Percentiles rank a stretch among this genome's conserved stretches.
Conservation (phyloP, 1,140 invertebrate genomes). For the Maconellicoccus hirsutus region DNA sequence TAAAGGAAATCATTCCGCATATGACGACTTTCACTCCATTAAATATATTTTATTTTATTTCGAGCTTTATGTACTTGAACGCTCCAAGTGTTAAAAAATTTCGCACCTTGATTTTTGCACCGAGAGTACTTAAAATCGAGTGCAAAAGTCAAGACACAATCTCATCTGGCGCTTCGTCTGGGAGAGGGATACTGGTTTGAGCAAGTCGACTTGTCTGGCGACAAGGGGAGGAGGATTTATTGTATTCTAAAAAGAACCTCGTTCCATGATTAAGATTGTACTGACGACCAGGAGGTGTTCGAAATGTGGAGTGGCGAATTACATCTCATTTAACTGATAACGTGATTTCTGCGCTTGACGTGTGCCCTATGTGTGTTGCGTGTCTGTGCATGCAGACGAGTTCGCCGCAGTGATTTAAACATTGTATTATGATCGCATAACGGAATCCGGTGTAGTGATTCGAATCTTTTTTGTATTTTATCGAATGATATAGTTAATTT, state of each 20-base stretch:
- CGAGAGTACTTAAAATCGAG: no score
- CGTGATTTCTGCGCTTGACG: background rate
- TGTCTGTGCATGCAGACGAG: background rate
- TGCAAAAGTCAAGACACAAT: no score
- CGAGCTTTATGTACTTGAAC: no score
- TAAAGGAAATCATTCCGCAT: no score
- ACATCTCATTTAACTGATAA: background rate
- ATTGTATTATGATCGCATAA: background rate
- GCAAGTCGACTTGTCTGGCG: background rate
- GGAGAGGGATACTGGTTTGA: background rate
- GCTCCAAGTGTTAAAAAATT: no score
- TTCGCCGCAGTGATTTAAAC: background rate
- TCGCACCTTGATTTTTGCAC: no score
- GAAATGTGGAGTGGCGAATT: conserved; percentile 8
- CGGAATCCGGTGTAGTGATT: background rate
- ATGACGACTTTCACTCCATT: no score
- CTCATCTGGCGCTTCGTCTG: no score
- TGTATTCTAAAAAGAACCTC: background rate
- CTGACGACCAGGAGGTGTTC: background rate
- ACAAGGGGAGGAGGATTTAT: background rate
- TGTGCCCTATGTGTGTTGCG: background rate
- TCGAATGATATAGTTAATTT: background rate
- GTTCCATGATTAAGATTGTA: background rate
- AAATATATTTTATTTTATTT: no score
- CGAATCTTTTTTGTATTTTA: background rate